phyloP scores from a whole-genome alignment of 2,113 vertebrate genomes.

The Anser cygnoides region DNA sequence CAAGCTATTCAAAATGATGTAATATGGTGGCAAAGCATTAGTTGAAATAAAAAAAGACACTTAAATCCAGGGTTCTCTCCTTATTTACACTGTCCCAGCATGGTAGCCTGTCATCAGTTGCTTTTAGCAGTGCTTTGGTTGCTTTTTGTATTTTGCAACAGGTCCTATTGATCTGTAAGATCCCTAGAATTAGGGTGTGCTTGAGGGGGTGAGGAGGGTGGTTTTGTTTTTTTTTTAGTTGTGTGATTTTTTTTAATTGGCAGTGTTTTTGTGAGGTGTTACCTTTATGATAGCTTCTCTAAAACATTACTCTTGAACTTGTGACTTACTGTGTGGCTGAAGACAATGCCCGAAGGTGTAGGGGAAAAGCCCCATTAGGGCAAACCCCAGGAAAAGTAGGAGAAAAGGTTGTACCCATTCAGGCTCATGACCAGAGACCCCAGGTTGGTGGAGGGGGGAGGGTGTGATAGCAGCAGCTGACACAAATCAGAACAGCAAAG shows the following conservation, averaged over 20 bases:
- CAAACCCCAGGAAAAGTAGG: not conserved
- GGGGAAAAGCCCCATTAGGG: not conserved
- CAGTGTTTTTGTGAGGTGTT: not conserved
- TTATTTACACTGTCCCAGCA: not conserved
- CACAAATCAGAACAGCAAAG: not conserved
- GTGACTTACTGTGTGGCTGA: not conserved
- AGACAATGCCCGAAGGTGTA: not conserved
- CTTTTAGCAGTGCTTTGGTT: not conserved
- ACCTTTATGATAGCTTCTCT: not conserved
- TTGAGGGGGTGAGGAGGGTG: not conserved
- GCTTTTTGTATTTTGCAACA: not conserved
- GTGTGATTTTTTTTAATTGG: not conserved
- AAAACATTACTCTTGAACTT: not conserved
- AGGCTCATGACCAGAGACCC: not conserved
- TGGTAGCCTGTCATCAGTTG: not conserved
- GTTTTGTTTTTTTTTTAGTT: not conserved
- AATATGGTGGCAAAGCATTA: constrained; percentile 78
- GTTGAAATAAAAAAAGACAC: constrained; percentile 77
- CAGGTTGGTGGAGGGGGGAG: too few relatives aligned
- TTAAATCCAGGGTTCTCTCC: constrained; percentile 53
- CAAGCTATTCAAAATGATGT: constrained; percentile 77
- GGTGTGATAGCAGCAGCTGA: not conserved
- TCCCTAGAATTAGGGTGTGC: not conserved
- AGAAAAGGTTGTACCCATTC: not conserved
- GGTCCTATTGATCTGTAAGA: not conserved